phyloP scores from a whole-genome alignment of 2,113 vertebrate genomes.

The Zingel zingel region DNA sequence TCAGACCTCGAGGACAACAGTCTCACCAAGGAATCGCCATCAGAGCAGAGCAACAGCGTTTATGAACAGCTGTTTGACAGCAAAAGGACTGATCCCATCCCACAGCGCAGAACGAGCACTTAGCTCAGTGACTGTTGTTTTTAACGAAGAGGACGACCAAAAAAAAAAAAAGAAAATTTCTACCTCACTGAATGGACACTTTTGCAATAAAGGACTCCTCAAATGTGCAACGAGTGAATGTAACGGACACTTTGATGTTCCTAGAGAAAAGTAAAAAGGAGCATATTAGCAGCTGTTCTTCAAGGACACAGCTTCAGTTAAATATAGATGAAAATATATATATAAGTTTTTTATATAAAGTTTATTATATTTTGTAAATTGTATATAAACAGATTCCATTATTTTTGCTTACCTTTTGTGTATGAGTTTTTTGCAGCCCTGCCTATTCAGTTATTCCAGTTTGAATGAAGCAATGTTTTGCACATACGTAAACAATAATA shows the following conservation, averaged over 20 bases:
- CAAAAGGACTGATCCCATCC: conserved; percentile 84
- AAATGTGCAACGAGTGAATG: conserved; percentile 83
- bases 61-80: conserved; percentile 85
- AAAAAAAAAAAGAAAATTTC: conserved; percentile 72
- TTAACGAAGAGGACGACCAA: conserved; percentile 77
- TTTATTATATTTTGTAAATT: conserved; percentile 92
- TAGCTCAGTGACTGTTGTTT: conserved; percentile 76
- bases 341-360: conserved; percentile 86
- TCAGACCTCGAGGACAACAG: conserved; percentile 81
- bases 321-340: conserved; percentile 69
- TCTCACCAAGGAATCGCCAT: conserved; percentile 73
- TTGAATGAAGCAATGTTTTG: conserved; percentile 84
- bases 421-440: conserved; percentile 65
- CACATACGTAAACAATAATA: conserved; percentile 83
- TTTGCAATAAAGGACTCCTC: conserved; percentile 75
- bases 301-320: conserved; percentile 56
- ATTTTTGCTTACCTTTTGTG: conserved; percentile 78
- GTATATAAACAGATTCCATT: conserved; percentile 89
- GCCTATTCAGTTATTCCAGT: conserved; percentile 75
- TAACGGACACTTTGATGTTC: conserved; percentile 66
- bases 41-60: conserved; percentile 75
- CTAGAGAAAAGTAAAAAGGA: conserved; percentile 39
- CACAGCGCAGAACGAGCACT: conserved; percentile 82
- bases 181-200: conserved; percentile 92
- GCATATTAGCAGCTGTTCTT: conserved; percentile 45